Evolutionary conservation across 1,140 invertebrate species (phyloP).

Genomic region (Drosophila nikananu): DNA sequence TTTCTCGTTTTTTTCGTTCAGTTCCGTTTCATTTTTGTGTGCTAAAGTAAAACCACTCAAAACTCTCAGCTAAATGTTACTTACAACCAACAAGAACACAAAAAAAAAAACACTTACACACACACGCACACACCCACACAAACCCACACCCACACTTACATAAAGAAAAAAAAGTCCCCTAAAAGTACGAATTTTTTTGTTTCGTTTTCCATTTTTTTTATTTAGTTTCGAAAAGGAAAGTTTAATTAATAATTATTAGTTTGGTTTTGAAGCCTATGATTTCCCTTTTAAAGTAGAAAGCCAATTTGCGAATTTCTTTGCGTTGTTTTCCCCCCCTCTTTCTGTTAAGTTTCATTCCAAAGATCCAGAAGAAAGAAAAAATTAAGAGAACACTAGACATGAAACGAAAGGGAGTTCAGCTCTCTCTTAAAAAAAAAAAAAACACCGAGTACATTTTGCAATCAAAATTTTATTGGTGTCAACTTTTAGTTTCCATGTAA

Average conservation of each 20-base stretch:
- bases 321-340: background rate
- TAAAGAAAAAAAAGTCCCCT: slow-evolving; percentile 1
- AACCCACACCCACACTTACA: slow-evolving; percentile 3
- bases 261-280: slow-evolving; percentile 12
- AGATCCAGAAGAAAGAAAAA: slow-evolving; percentile 5
- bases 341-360: slow-evolving; percentile 16
- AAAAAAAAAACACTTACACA: slow-evolving; percentile 1
- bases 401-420: slow-evolving; percentile 3
- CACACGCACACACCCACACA: slow-evolving; percentile 1
- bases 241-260: background rate
- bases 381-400: slow-evolving; percentile 24
- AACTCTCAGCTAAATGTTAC: slow-evolving; percentile 41
- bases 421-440: background rate
- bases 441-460: slow-evolving; percentile 62
- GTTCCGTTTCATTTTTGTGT: slow-evolving; percentile 72
- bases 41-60: slow-evolving; percentile 54
- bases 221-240: slow-evolving; percentile 11
- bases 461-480: slow-evolving; percentile 65
- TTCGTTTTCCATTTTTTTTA: background rate
- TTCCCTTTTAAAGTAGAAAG: slow-evolving; percentile 1
- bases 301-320: slow-evolving; percentile 2
- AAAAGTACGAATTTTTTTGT: background rate
- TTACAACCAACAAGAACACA: slow-evolving; percentile 13
- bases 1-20: slow-evolving; percentile 28
- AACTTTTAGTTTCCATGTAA: slow-evolving; percentile 68